A percentile compares a stretch with the other conserved stretches of the same genome.
These are phyloP conservation scores for Temnopleurus reevesii DNA, from an alignment of 53 echinoderm and acorn worm genomes.

Conservation along the genomic window DNA sequence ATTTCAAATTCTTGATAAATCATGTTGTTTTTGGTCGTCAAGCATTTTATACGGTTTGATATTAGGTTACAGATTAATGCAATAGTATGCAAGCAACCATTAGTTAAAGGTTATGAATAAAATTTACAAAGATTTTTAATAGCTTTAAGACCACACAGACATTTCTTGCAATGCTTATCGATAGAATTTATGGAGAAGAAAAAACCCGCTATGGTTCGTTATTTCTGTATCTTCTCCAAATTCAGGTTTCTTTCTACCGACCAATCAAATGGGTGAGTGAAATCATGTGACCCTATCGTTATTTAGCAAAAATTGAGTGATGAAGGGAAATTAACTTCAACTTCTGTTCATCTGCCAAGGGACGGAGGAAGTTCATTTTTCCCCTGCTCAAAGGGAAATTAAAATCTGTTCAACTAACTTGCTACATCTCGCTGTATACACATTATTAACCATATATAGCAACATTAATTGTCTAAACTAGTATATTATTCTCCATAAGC, in stretches of 20 bases:
- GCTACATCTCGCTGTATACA: not conserved
- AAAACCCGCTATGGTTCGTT: not conserved
- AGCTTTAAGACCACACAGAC: too few relatives aligned
- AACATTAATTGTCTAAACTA: not conserved
- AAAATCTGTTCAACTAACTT: not conserved
- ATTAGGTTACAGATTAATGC: too few relatives aligned
- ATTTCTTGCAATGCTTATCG: not conserved
- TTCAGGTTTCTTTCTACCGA: conserved; percentile 46
- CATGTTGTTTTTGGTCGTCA: too few relatives aligned
- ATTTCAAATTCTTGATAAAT: too few relatives aligned
- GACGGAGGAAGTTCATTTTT: not conserved
- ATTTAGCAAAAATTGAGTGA: not conserved
- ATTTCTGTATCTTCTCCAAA: conserved; percentile 44
- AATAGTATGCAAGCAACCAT: too few relatives aligned
- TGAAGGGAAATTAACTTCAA: not conserved
- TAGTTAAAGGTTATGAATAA: too few relatives aligned
- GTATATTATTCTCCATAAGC: too few relatives aligned
- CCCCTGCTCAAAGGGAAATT: not conserved
- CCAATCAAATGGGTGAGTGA: conserved; percentile 61
- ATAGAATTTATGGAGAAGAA: not conserved
- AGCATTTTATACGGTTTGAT: too few relatives aligned
- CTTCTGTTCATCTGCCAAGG: not conserved
- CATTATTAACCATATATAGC: not conserved
- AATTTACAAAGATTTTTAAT: too few relatives aligned
- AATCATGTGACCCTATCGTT: conserved; percentile 35